A percentile compares a stretch with the other conserved stretches of the same genome.
Conservation (phyloP, 2,113 vertebrate genomes). For the Amblyornis subalaris region DNA sequence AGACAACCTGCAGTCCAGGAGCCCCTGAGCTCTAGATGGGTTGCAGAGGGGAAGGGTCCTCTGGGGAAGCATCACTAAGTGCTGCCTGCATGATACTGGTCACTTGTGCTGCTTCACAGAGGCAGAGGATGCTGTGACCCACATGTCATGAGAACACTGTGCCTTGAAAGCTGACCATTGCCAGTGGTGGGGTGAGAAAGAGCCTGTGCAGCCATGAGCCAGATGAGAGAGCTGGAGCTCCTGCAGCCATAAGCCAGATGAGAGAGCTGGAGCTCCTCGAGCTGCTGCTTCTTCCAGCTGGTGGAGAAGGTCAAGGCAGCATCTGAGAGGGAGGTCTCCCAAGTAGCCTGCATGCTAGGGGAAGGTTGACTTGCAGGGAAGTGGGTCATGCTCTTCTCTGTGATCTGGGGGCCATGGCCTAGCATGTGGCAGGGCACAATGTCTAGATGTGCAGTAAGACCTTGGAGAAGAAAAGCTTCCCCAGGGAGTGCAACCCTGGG, state of each 20-base stretch:
- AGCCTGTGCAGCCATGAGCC: not conserved
- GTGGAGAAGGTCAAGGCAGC: not conserved
- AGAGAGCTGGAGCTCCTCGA: not conserved
- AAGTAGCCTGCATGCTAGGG: accelerated
- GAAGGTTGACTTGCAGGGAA: not conserved
- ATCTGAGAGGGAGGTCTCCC: not conserved
- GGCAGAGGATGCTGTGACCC: not conserved
- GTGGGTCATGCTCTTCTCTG: not conserved
- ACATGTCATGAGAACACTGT: not conserved
- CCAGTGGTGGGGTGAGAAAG: not conserved
- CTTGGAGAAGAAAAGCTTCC: not conserved
- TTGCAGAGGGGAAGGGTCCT: not conserved
- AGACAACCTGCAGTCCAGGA: not conserved
- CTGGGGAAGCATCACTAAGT: not conserved
- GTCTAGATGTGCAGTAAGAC: not conserved
- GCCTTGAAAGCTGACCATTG: not conserved
- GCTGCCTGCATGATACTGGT: not conserved
- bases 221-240: not conserved
- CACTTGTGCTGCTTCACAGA: not conserved
- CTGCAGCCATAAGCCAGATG: not conserved
- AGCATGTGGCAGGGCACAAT: accelerated
- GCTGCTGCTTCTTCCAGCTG: not conserved
- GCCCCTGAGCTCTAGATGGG: not conserved
- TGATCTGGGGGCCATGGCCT: not conserved
- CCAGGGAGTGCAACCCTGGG: not conserved